phyloP scores from a whole-genome alignment of 2,888 invertebrate genomes.

The Zeuzera pyrina region DNA sequence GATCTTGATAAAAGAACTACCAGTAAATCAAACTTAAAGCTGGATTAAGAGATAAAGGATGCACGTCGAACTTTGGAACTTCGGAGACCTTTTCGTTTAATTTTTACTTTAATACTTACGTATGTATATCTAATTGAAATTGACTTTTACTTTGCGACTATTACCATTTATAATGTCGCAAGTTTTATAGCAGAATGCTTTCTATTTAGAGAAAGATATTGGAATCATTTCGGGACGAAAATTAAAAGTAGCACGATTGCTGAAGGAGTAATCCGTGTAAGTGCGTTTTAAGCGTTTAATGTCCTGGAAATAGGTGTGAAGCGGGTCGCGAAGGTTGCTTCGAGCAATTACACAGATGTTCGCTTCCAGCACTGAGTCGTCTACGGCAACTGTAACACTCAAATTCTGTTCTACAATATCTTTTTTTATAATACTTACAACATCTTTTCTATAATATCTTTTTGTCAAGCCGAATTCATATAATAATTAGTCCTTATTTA shows the following conservation, averaged over 20 bases:
- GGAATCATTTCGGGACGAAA: slow-evolving; percentile 27
- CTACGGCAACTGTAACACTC: too few species aligned
- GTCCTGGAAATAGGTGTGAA: slow-evolving; percentile 56
- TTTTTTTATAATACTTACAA: too few species aligned
- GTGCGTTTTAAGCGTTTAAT: slow-evolving; percentile 60
- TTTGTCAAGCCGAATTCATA: too few species aligned
- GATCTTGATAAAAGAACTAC: slow-evolving; percentile 70
- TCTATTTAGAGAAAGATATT: too few species aligned
- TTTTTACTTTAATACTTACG: slow-evolving; percentile 12
- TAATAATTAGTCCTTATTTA: too few species aligned
- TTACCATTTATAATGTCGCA: too few species aligned
- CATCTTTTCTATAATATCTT: too few species aligned
- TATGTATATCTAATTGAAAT: slow-evolving; percentile 13
- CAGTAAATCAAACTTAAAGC: slow-evolving; percentile 62
- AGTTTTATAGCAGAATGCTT: too few species aligned
- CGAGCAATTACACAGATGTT: slow-evolving; percentile 59
- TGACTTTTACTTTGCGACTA: slow-evolving; percentile 18
- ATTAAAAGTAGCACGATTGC: slow-evolving; percentile 42
- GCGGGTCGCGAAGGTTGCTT: slow-evolving; percentile 42
- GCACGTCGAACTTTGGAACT: slow-evolving; percentile 39
- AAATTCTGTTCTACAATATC: too few species aligned
- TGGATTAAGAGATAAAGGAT: slow-evolving; percentile 48
- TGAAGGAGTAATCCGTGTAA: slow-evolving; percentile 51
- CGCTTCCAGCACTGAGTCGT: too few species aligned
- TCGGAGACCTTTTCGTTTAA: slow-evolving; percentile 24